Base-by-base conservation (phyloP, 2,113 vertebrate species). In the Saccopteryx leptura region DNA sequence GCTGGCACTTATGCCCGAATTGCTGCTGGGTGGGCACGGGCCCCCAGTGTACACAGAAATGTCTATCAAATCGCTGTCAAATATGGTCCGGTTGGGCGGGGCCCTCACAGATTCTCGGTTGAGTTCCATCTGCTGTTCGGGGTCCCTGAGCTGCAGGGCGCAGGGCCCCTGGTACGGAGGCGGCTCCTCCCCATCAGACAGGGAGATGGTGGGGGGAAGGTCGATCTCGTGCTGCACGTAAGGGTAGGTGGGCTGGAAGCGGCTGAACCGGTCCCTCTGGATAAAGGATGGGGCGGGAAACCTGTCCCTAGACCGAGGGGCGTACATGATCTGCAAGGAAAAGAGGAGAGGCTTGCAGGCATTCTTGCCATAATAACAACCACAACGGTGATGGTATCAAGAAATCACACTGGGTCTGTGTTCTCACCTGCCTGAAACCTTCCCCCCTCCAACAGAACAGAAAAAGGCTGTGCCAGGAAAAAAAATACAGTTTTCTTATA, bases 121-220 rank as follows among this genome's bases (percentile, higher is more conserved):
- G 84, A 99, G 99, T 98, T 99, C 99, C 98, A 99, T 99, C 98
- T 99, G 99, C 98, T 99, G 99, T 95, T 99, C 99, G 0, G 99
- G 99, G 98, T 99, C 99, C 18, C 99, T 98, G 80, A 99, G 99
- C 98, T 99, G 99, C 94, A 99, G 98, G 2, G 99, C 99, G 97
- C 99, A 99, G 1, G 99, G 99, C 12, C 99, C 99, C 98, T 99
- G 99, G 98, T 99, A 99, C 0, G 99, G 99, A 0, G 99, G 99
- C 0, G 99, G 99, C 97, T 99, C 99, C 96, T 99, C 99, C 7
- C 99, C 99, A 0, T 99, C 99, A 0, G 99, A 99, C 91, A 99
- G 99, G 26, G 99, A 99, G 98, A 99, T 99, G 97, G 99, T 99
- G 4, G 99, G 99, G 78, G 99, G 99, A 96, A 99, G 99, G 98